Evolutionary conservation across 2,113 vertebrate species (phyloP), one percentile per base, ranked within the genome.

Genomic region (Mugil cephalus): DNA sequence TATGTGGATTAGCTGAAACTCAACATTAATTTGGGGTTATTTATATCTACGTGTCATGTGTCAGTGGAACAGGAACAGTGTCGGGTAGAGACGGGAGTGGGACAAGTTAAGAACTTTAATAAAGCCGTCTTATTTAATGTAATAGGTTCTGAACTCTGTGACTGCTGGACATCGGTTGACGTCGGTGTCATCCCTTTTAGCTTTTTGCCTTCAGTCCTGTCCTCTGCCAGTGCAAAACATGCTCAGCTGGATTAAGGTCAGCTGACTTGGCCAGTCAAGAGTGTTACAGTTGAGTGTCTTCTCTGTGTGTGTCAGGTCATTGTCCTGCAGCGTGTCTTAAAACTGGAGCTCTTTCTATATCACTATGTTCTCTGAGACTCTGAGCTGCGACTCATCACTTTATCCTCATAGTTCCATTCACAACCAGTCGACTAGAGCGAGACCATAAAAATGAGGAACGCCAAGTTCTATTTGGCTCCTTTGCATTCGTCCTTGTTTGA

Each of bases 201-300:
- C 50, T 55, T 62, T 54, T 64, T 38, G 15, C 21, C 39, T 21
- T 70, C 13, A 35, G 48, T 63, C 53, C 52, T 7, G 8, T 69
- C 24, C 24, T 56, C 18, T 39, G 17, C 7, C 2, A 18, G 30
- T 46, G 52, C 14, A 65, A 43, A 79, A 58, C n/a, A 53, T 18
- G 53, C 67, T 72, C 55, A 39, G 38, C n/a, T 72, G 8, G n/a
- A 60, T 66, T 47, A 34, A 52, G 54, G 30, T 46, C 61, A 53
- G 15, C 24, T 78, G 59, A 48, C 55, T 65, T 43, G 10, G 18
- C 13, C 14, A 47, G 48, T 54, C 17, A 38, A 73, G 13, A 47
- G 35, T 35, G 15, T 14, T 64, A 39, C 38, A 52, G 17, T 38
- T n/a, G 7, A 30, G 14, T 46, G 61, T 18, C 15, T 21, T 4